Base-by-base conservation (phyloP, 2,113 vertebrate species). In the Rhipidura dahli region DNA sequence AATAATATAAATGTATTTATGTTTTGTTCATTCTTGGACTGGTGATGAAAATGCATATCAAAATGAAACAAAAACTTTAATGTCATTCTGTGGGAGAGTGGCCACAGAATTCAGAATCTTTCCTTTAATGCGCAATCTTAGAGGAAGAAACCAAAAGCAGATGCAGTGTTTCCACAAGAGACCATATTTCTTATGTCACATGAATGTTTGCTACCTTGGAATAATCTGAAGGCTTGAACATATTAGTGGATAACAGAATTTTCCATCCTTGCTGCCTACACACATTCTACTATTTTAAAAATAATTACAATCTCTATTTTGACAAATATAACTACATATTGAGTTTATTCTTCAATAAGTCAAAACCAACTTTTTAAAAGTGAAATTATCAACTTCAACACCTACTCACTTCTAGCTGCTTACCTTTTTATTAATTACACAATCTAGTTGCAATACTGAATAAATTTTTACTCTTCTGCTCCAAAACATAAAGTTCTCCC, bases 151-250 rank as follows among this genome's bases (percentile, higher is more conserved):
- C 5, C 1, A 1, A 27, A 91, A 87, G n/a, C 3, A 73, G 50
- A 80, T 0, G 1, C 1, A 28, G n/a, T 7, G 3, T 68, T 83
- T 65, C 47, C 28, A 71, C 3, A 10, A 61, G 35, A 77, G 83
- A 57, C 7, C 1, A 1, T 14, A 81, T 77, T 73, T 76, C 23
- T 47, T 53, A 33, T 0, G 3, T 40, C 77, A 57, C 0, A 0
- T 20, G 16, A 89, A 72, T 6, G 1, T 47, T 35, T 45, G 9
- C 19, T 61, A 71, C 24, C 16, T 68, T 60, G 27, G 28, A 93
- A 77, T 60, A 64, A 54, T 22, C 15, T n/a, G 24, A 82, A 83
- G 8, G 35, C 72, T 3, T 33, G 7, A 80, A 71, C 0, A 2
- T 8, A 3, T 30, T 53, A 59, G 9, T 4, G 7, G 33, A 33